Percentiles rank a stretch among this genome's conserved stretches.
Evolutionary conservation across 2,797 vertebrate species (phyloP).

Genomic region (Parambassis ranga): DNA sequence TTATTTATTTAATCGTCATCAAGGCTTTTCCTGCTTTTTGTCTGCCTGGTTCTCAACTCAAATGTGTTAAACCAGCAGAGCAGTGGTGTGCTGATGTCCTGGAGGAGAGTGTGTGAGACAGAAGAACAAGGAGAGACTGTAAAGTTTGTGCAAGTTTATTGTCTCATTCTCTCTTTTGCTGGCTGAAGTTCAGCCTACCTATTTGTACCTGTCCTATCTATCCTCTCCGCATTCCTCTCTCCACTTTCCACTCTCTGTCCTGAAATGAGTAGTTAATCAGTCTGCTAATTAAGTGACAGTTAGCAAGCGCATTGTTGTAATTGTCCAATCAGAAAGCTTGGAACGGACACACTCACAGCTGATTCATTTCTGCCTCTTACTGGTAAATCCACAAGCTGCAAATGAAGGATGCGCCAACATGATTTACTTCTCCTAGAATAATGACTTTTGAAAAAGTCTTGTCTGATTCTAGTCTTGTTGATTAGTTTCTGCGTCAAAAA

Average conservation of each 20-base stretch:
- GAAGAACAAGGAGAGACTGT: neutral
- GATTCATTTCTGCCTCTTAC: slow-evolving; percentile 74
- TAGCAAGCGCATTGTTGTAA: slow-evolving; percentile 78
- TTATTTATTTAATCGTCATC: slow-evolving; percentile 70
- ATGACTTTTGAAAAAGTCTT: slow-evolving; percentile 55
- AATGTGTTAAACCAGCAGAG: slow-evolving; percentile 21
- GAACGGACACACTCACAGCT: slow-evolving; percentile 74
- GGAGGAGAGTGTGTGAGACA: slow-evolving; percentile 23
- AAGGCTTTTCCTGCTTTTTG: slow-evolving; percentile 48
- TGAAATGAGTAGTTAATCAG: slow-evolving; percentile 82
- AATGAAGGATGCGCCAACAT: slow-evolving; percentile 64
- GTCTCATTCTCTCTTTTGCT: slow-evolving; percentile 45
- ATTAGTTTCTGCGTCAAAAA: neutral
- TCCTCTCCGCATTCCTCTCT: slow-evolving; percentile 10
- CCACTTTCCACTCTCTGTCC: slow-evolving; percentile 46
- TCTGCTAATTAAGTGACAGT: slow-evolving; percentile 82
- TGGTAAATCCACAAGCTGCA: slow-evolving; percentile 72
- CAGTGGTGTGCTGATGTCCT: slow-evolving; percentile 48
- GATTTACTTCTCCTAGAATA: slow-evolving; percentile 52
- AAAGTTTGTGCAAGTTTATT: slow-evolving; percentile 34
- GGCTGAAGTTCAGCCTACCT: slow-evolving; percentile 53
- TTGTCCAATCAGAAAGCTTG: slow-evolving; percentile 84
- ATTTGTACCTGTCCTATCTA: slow-evolving; percentile 57
- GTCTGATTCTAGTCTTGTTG: slow-evolving; percentile 22
- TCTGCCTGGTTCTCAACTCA: slow-evolving; percentile 18